Conservation (phyloP, 2,113 vertebrate species). For the Tetrao urogallus region DNA sequence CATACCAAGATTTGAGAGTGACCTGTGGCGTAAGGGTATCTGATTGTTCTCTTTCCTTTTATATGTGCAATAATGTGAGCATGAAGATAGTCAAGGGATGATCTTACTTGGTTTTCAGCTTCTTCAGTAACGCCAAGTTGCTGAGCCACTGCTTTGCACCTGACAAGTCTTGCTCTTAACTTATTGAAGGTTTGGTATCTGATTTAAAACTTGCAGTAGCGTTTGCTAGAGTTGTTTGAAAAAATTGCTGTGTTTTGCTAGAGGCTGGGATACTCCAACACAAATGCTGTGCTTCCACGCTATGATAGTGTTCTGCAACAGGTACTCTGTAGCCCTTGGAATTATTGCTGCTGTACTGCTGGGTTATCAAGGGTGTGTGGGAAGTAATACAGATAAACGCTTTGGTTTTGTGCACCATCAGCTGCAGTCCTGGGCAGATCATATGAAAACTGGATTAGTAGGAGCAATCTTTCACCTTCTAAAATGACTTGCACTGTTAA, state of each 20-base stretch:
- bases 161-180: not conserved
- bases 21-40: not conserved
- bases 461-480: constrained; percentile 27
- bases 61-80: not conserved
- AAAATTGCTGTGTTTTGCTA: not conserved
- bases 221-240: not conserved
- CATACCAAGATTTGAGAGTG: not conserved
- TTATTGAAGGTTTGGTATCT: not conserved
- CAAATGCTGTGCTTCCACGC: not conserved
- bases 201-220: not conserved
- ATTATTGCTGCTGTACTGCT: not conserved
- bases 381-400: not conserved
- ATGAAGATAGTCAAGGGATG: not conserved
- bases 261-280: not conserved
- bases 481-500: not conserved
- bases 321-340: not conserved
- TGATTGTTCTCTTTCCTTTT: not conserved
- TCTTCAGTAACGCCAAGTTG: not conserved
- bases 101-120: not conserved
- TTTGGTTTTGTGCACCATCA: not conserved
- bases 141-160: not conserved
- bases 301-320: not conserved
- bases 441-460: not conserved
- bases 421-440: not conserved
- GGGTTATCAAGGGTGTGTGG: not conserved